Evolutionary conservation across 1,140 invertebrate species (phyloP).

Genomic region (Drosophila nasuta): DNA sequence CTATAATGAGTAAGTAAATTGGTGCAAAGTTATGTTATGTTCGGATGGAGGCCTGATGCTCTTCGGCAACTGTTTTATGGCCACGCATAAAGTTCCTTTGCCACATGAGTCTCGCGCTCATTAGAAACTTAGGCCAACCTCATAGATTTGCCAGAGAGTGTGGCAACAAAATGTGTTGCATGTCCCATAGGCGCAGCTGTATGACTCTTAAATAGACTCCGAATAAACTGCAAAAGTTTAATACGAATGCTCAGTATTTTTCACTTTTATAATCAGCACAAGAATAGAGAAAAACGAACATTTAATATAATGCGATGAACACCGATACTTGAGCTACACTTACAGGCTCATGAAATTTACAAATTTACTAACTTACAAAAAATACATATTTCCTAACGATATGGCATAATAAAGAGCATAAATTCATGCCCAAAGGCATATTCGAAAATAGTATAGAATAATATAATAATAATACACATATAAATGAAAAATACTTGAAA

Average conservation of each 20-base stretch:
- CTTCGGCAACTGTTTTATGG: conserved; percentile 60
- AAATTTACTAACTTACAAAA: no score
- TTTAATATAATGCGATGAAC: not conserved
- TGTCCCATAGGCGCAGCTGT: conserved; percentile 39
- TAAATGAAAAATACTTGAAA: no score
- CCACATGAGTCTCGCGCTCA: conserved; percentile 70
- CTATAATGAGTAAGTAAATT: conserved; percentile 80
- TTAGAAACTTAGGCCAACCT: conserved; percentile 57
- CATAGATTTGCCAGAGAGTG: conserved; percentile 62
- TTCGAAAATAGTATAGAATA: no score
- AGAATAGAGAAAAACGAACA: not conserved
- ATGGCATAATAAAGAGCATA: no score
- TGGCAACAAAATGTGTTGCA: conserved; percentile 44
- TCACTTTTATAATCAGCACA: not conserved
- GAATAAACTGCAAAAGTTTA: conserved; percentile 40
- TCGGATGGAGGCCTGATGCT: conserved; percentile 30
- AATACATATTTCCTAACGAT: no score
- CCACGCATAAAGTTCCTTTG: conserved; percentile 63
- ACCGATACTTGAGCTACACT: not conserved
- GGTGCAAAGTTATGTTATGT: conserved; percentile 71
- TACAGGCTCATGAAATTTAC: not conserved
- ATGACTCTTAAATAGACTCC: conserved; percentile 15
- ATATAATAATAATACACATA: no score
- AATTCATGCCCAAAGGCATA: no score
- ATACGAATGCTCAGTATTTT: conserved; percentile 12